A percentile compares a stretch with the other conserved stretches of the same genome.
Evolutionary conservation across 2,888 invertebrate genomes (phyloP).

Genomic region (Rotaria magnacalcarata): DNA sequence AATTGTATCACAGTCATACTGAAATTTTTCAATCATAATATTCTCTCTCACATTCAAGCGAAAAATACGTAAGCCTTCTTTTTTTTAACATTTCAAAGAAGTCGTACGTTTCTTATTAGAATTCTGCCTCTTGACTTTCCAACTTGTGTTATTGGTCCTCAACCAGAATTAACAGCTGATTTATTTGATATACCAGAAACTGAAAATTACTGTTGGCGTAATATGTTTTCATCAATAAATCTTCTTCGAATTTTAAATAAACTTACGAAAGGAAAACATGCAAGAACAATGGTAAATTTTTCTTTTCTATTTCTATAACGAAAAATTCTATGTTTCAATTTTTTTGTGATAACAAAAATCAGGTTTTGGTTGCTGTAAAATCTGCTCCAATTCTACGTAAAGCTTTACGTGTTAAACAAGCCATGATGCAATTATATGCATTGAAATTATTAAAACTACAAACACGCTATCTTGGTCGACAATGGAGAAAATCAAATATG

Average conservation of each 20-base stretch:
- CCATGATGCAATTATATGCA: constrained; percentile 94
- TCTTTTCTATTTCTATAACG: not conserved
- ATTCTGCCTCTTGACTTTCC: constrained; percentile 91
- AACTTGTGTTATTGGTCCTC: constrained; percentile 87
- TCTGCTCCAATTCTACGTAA: constrained; percentile 95
- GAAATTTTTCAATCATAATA: constrained; percentile 97
- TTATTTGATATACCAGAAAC: constrained; percentile 67
- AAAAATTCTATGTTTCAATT: not conserved
- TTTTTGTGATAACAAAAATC: constrained; percentile 24
- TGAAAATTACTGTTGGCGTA: constrained; percentile 84
- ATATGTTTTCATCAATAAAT: constrained; percentile 95
- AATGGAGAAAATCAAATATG: constrained; percentile 99
- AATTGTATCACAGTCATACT: constrained; percentile 95
- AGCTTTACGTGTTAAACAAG: constrained; percentile 76
- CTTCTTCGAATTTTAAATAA: constrained; percentile 90
- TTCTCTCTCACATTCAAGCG: constrained; percentile 84
- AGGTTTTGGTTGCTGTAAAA: constrained; percentile 97
- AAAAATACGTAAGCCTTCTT: constrained; percentile 66
- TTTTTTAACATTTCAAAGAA: not conserved
- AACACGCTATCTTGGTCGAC: constrained; percentile 93
- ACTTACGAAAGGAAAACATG: constrained; percentile 97
- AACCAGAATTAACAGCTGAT: constrained; percentile 84
- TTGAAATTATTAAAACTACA: constrained; percentile 97
- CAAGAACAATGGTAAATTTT: constrained; percentile 65
- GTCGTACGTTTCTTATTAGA: constrained; percentile 58